A percentile compares a stretch with the other conserved stretches of the same genome.
Evolutionary conservation across 1,140 invertebrate species (phyloP).

Genomic region (Aphis craccivora): DNA sequence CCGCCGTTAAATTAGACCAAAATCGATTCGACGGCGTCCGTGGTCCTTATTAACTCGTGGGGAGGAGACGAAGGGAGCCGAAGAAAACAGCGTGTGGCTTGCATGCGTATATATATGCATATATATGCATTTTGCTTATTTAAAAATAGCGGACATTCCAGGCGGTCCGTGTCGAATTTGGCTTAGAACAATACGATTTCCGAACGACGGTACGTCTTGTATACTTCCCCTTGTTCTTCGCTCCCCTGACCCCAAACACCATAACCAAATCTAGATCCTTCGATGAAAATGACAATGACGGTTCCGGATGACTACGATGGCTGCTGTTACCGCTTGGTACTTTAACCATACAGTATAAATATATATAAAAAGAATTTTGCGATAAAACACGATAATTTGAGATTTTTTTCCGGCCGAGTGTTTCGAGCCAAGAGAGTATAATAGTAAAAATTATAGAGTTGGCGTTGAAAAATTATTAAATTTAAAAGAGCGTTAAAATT

Average conservation of each 20-base stretch:
- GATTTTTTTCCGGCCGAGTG: neutral
- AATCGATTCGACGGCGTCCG: conserved; percentile 43
- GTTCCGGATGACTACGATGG: neutral
- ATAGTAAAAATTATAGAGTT: neutral
- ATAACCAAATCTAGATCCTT: conserved; percentile 34
- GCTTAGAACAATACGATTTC: conserved; percentile 56
- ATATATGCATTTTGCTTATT: conserved; percentile 40
- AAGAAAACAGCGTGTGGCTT: neutral
- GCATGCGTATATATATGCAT: neutral
- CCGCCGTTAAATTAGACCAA: conserved; percentile 52
- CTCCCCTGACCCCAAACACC: neutral
- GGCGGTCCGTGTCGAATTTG: conserved; percentile 57
- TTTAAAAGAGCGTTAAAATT: neutral
- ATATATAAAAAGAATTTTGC: conserved; percentile 3
- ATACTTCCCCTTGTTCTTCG: conserved; percentile 24
- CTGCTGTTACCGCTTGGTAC: neutral
- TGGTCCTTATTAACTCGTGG: conserved; percentile 44
- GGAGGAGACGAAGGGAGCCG: neutral
- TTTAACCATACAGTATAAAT: neutral
- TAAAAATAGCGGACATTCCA: conserved; percentile 58
- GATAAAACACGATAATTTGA: conserved; percentile 34
- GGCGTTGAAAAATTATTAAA: neutral
- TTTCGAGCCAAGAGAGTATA: neutral
- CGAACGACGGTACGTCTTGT: neutral
- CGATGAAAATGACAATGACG: conserved; percentile 33